These are phyloP conservation scores for Semnornis frantzii DNA, from an alignment of 2,113 vertebrate genomes.

Conservation along the genomic window DNA sequence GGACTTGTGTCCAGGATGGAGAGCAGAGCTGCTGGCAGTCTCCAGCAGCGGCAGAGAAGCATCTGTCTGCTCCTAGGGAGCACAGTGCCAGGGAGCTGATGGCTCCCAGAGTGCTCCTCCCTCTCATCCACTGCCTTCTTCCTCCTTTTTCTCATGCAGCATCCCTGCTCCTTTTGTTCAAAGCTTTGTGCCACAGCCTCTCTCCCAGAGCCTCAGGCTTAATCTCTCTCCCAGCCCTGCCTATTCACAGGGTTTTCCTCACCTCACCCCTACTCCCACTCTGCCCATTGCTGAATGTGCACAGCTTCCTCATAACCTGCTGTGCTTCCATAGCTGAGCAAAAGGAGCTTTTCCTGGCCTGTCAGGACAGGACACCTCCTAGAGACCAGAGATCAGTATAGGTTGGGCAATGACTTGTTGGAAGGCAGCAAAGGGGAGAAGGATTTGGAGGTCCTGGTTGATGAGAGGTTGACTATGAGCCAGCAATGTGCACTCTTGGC, in stretches of 20 bases:
- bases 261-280: not conserved
- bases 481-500: too few species aligned
- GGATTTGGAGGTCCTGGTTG: too few species aligned
- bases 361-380: too few species aligned
- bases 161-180: not conserved
- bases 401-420: too few species aligned
- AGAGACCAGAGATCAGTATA: too few species aligned
- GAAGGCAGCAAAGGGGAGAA: too few species aligned
- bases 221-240: not conserved
- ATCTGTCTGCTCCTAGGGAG: not conserved
- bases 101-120: rapidly evolving
- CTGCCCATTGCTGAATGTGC: not conserved
- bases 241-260: not conserved
- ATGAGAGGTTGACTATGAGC: too few species aligned
- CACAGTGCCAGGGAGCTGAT: rapidly evolving
- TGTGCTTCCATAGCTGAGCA: not conserved
- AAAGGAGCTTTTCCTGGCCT: not conserved
- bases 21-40: not conserved
- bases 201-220: not conserved
- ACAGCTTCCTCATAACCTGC: not conserved
- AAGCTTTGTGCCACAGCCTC: not conserved
- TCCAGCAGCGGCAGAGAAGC: not conserved
- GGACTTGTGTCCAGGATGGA: rapidly evolving
- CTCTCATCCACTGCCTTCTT: not conserved
- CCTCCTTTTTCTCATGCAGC: not conserved